Conservation (phyloP, 2,113 vertebrate genomes). For the Tetrao urogallus region DNA sequence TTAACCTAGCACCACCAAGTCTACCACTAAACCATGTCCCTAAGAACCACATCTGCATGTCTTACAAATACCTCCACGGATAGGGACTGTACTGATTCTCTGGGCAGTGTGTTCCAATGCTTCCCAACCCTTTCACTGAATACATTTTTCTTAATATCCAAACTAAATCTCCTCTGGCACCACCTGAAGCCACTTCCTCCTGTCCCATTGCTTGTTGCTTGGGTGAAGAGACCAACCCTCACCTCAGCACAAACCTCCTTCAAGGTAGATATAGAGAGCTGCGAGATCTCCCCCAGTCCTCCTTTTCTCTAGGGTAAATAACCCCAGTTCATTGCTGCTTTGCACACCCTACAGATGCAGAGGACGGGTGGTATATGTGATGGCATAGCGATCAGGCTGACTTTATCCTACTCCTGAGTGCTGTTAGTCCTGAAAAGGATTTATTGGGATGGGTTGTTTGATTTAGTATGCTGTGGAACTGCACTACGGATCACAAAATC, state of each 20-base stretch:
- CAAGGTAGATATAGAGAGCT: neutral
- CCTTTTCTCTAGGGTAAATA: neutral
- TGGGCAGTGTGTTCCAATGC: neutral
- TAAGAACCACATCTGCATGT: neutral
- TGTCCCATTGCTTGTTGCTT: neutral
- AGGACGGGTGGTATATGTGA: rapidly evolving
- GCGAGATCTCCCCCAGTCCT: neutral
- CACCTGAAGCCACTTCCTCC: neutral
- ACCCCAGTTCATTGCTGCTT: neutral
- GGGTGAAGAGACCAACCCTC: neutral
- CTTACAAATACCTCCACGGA: neutral
- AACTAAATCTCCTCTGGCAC: neutral
- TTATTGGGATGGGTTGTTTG: neutral
- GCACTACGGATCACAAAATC: neutral
- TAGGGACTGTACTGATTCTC: neutral
- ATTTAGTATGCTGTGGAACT: neutral
- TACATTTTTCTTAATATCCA: neutral
- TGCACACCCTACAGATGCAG: neutral
- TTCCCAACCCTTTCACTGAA: neutral
- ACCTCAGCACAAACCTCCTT: neutral
- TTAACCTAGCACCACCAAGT: neutral
- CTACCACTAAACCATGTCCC: neutral
- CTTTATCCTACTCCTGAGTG: slow-evolving; percentile 4
- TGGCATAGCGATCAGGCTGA: neutral
- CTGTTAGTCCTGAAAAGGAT: slow-evolving; percentile 20